Conservation (phyloP, 2,113 vertebrate genomes). For the Triplophysa rosa region DNA sequence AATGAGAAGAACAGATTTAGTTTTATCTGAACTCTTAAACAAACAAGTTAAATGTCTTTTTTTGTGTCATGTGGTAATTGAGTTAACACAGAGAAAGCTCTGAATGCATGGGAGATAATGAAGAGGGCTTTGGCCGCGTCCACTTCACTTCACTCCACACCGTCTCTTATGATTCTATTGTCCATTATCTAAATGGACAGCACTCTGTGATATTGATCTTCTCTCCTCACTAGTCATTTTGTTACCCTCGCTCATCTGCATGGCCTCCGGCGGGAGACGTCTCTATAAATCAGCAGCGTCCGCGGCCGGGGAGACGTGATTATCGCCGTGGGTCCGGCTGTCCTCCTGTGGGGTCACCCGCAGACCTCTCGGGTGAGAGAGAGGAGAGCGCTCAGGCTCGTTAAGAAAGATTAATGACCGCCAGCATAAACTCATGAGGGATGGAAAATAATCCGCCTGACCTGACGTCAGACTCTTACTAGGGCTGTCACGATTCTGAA, state of each 20-base stretch:
- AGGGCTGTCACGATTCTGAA: too few relatives aligned
- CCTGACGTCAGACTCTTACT: slow-evolving; percentile 3
- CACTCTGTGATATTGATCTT: slow-evolving; percentile 86
- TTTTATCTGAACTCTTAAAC: slow-evolving; percentile 4
- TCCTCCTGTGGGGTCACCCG: slow-evolving; percentile 2
- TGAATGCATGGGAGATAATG: slow-evolving; percentile 74
- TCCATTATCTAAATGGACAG: slow-evolving; percentile 94
- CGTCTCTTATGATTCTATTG: slow-evolving; percentile 78
- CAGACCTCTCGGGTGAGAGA: neutral
- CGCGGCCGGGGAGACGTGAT: slow-evolving; percentile 61
- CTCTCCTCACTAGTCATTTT: slow-evolving; percentile 75
- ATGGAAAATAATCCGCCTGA: neutral
- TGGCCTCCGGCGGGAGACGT: slow-evolving; percentile 66
- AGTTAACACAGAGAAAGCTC: slow-evolving; percentile 68
- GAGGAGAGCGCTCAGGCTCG: slow-evolving; percentile 5
- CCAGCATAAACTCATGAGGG: neutral
- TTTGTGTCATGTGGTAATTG: slow-evolving; percentile 64
- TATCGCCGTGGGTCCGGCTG: slow-evolving; percentile 64
- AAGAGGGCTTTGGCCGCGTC: slow-evolving; percentile 80
- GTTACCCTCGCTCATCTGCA: slow-evolving; percentile 76
- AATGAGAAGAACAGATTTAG: neutral
- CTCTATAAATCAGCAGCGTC: slow-evolving; percentile 72
- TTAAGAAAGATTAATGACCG: slow-evolving; percentile 45
- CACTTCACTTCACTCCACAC: slow-evolving; percentile 79
- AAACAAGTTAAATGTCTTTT: slow-evolving; percentile 42